These are phyloP conservation scores for Pyrrhia umbra DNA, from an alignment of 2,888 invertebrate species.

Conservation along the genomic window DNA sequence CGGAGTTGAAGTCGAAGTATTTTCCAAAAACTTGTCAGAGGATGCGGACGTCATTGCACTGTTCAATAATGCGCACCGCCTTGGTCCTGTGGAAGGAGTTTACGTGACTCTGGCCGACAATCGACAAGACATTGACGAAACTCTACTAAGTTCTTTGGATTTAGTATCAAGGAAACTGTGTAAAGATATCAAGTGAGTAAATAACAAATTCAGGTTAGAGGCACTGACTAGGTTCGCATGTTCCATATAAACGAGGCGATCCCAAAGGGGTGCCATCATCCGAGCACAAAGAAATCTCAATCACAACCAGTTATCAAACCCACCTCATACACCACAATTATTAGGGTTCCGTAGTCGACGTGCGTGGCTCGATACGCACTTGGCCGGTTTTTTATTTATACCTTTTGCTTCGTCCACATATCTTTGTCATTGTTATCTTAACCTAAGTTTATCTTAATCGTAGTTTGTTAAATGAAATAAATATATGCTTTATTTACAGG, in stretches of 20 bases:
- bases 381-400: no score
- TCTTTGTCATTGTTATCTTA: no score
- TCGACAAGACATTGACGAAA: slow-evolving; percentile 12
- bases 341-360: no score
- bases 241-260: no score
- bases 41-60: slow-evolving; percentile 15
- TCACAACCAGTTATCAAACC: no score
- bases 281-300: no score
- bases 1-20: slow-evolving; percentile 17
- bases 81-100: slow-evolving; percentile 39
- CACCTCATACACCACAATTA: no score
- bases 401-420: no score
- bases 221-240: no score
- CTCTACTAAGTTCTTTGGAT: slow-evolving; percentile 18
- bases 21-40: slow-evolving; percentile 22
- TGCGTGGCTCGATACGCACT: no score
- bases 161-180: slow-evolving; percentile 12
- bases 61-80: slow-evolving; percentile 12
- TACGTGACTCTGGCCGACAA: slow-evolving; percentile 34
- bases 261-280: no score
- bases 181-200: slow-evolving; percentile 20
- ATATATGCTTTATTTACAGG: background rate
- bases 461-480: background rate
- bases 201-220: no score
- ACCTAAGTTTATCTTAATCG: background rate